Percentiles rank a stretch among this genome's conserved stretches.
Conservation (phyloP, 2,888 invertebrate genomes). For the Thecophora atra region DNA sequence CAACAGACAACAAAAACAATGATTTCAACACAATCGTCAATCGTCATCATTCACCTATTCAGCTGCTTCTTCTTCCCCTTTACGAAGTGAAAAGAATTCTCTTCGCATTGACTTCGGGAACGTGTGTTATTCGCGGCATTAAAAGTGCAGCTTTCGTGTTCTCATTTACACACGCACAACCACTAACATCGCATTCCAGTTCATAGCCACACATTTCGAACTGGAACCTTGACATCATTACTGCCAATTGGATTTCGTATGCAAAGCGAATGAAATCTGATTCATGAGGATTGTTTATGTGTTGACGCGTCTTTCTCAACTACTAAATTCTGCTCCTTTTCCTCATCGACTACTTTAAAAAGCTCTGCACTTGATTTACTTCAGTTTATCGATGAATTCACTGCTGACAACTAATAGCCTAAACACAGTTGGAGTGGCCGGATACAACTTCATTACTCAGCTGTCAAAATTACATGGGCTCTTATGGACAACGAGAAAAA, state of each 20-base stretch:
- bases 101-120: constrained; percentile 17
- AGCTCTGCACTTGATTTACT: no score
- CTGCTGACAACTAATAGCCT: no score
- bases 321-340: no score
- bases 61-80: no score
- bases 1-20: background rate
- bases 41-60: background rate
- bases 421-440: no score
- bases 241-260: constrained; percentile 43
- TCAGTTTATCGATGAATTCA: no score
- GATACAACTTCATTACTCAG: no score
- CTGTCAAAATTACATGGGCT: no score
- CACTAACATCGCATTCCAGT: background rate
- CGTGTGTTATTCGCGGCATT: constrained; percentile 28
- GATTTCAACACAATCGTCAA: background rate
- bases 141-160: background rate
- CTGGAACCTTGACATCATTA: constrained; percentile 41
- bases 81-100: background rate
- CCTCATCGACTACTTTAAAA: no score
- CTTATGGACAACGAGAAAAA: no score
- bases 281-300: no score
- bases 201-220: constrained; percentile 6
- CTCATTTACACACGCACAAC: background rate
- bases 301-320: no score
- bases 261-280: constrained; percentile 42